Evolutionary conservation across 2,797 vertebrate species (phyloP), one percentile per base, ranked within the genome.

Genomic region (Macropodus opercularis): DNA sequence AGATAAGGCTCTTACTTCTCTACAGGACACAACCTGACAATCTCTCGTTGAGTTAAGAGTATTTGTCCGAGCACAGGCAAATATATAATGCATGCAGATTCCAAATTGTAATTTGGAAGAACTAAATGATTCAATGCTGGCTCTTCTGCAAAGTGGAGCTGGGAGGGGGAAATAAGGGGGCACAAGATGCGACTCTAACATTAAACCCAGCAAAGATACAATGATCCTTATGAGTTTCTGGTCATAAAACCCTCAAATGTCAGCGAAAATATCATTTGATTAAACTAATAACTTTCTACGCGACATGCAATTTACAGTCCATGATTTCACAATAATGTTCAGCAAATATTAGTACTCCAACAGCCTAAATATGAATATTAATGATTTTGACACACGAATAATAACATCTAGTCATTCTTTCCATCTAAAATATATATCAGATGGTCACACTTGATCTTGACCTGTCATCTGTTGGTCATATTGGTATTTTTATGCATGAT

Each of bases 41-140:
- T 91, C 92, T 90, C 90, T 89, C 83, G 84, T 85, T 65, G 83
- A 88, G 91, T 94, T 91, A 83, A 92, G 86, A 92, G 81, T 81
- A 72, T 88, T 93, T 93, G 91, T 93, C 90, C 89, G 85, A 90
- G 90, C 89, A 75, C 71, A 80, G 89, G 87, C 92, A 89, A 91
- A 94, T 93, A 87, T 90, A 92, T 91, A 88, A 94, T 94, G 77
- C 85, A 89, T 84, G 78, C 63, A 80, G 79, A 83, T 88, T 91
- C 91, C 89, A 85, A 76, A 77, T 82, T 87, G 84, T 91, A 89
- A 92, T 92, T 92, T 77, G 85, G 87, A 70, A 66, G 46, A 73
- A 89, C 92, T 92, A 92, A 93, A 93, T 93, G 91, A 93, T 93
- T 94, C 90, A 93, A 89, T 89, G 80, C 81, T 58, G 85, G 83